Percentiles rank a stretch among this genome's conserved stretches.
phyloP scores from a whole-genome alignment of 2,888 invertebrate species.

The Micropterix aruncella region DNA sequence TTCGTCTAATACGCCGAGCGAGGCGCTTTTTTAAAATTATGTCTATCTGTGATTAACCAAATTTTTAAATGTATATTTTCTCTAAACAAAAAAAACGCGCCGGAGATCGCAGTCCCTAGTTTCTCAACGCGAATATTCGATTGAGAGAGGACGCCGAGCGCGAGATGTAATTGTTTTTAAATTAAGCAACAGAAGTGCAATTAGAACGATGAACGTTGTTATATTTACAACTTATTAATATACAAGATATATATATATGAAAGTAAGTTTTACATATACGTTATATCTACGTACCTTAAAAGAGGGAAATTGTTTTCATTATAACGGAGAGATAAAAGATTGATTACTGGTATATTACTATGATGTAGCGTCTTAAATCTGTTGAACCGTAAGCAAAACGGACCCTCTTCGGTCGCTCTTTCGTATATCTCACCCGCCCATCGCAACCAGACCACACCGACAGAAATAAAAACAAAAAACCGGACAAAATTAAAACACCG shows the following conservation, averaged over 20 bases:
- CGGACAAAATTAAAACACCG: too few relatives aligned
- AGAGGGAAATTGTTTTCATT: constrained; percentile 15
- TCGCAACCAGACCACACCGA: too few relatives aligned
- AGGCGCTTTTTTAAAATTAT: constrained; percentile 23
- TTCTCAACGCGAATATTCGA: constrained; percentile 3
- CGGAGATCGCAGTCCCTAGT: constrained; percentile 9
- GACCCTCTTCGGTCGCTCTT: too few relatives aligned
- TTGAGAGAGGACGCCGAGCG: constrained; percentile 11
- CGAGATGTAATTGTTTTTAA: constrained; percentile 20
- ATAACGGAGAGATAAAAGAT: constrained; percentile 51
- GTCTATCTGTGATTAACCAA: constrained; percentile 44
- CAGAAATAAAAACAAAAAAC: too few relatives aligned
- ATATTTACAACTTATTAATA: constrained; percentile 15
- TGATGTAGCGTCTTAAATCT: constrained; percentile 7
- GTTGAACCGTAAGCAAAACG: too few relatives aligned
- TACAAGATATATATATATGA: constrained; percentile 26
- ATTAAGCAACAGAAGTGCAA: constrained; percentile 44
- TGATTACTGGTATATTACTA: constrained; percentile 36
- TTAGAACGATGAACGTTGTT: constrained; percentile 33
- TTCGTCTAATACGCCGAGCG: constrained; percentile 20
- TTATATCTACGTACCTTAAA: constrained; percentile 35
- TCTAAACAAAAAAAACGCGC: constrained; percentile 31
- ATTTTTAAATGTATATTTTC: constrained; percentile 45
- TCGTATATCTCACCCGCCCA: too few relatives aligned
- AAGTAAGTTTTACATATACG: constrained; percentile 20